These are phyloP conservation scores for Aspiorhynchus laticeps DNA, from an alignment of 2,113 vertebrate species.

Conservation along the genomic window DNA sequence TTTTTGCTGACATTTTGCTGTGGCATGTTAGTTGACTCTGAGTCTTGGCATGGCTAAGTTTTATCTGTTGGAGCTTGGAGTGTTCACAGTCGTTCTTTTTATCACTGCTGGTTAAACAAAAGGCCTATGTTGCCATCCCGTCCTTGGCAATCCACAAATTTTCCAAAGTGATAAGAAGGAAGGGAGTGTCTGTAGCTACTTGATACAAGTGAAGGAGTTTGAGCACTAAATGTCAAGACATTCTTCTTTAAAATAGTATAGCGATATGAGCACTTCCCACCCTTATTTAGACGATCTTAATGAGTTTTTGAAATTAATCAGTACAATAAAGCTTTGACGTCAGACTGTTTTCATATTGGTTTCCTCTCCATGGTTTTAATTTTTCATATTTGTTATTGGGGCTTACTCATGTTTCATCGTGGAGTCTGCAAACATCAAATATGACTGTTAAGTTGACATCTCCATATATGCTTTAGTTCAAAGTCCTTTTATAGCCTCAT, in stretches of 20 bases:
- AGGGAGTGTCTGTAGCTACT: slow-evolving; percentile 15
- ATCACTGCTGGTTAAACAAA: slow-evolving; percentile 48
- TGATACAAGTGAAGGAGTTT: slow-evolving; percentile 36
- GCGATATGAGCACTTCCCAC: not conserved
- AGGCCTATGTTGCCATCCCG: slow-evolving; percentile 28
- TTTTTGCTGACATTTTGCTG: slow-evolving; percentile 6
- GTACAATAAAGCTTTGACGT: not conserved
- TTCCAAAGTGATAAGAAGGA: slow-evolving; percentile 32
- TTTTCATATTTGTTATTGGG: not conserved
- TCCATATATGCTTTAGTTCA: not conserved
- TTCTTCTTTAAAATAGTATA: slow-evolving; percentile 1
- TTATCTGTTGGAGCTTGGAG: not conserved
- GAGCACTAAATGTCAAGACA: slow-evolving; percentile 39
- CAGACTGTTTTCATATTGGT: not conserved
- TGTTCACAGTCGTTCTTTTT: slow-evolving; percentile 36
- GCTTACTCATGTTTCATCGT: not conserved
- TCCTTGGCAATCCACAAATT: slow-evolving; percentile 45
- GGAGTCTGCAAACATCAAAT: not conserved
- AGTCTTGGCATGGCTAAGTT: not conserved
- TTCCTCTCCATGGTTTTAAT: not conserved
- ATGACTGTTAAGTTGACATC: not conserved
- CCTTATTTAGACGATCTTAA: not conserved
- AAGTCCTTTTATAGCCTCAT: not conserved
- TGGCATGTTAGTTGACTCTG: not conserved
- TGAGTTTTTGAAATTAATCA: not conserved